Conservation (phyloP, 2,113 vertebrate species). For the Physeter macrocephalus region DNA sequence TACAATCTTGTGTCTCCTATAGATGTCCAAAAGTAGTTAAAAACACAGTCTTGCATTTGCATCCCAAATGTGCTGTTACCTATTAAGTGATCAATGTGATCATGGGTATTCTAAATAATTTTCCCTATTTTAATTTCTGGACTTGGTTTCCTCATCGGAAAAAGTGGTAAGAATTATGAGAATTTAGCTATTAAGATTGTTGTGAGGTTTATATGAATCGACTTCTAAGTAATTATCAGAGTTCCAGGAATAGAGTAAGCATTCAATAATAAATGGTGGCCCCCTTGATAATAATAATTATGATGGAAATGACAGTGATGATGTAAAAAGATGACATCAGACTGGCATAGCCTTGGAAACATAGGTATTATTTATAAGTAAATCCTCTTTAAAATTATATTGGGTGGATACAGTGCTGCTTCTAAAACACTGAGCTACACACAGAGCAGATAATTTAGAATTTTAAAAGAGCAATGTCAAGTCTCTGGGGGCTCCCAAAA, state of each 20-base stretch:
- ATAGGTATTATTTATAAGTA: not conserved
- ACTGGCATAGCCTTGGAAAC: fast-evolving
- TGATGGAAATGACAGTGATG: no score
- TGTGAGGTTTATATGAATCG: not conserved
- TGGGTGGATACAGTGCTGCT: not conserved
- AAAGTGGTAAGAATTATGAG: not conserved
- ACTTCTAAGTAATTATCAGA: not conserved
- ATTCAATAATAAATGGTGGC: not conserved
- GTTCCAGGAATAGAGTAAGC: not conserved
- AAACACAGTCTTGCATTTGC: not conserved
- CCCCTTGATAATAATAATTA: not conserved
- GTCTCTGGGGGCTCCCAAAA: not conserved
- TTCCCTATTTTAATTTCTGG: not conserved
- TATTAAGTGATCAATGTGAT: not conserved
- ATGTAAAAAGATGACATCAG: not conserved
- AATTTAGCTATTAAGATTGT: not conserved
- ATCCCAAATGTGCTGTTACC: not conserved
- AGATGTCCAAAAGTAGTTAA: not conserved
- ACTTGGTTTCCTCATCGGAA: not conserved
- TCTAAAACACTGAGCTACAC: not conserved
- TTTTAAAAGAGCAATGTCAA: not conserved
- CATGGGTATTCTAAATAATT: not conserved
- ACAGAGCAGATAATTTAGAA: not conserved
- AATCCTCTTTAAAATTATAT: not conserved
- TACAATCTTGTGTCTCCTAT: not conserved